Evolutionary conservation across 1,140 invertebrate genomes (phyloP), one percentile per base, ranked within the genome.

Genomic region (Hesperophylax magnus): DNA sequence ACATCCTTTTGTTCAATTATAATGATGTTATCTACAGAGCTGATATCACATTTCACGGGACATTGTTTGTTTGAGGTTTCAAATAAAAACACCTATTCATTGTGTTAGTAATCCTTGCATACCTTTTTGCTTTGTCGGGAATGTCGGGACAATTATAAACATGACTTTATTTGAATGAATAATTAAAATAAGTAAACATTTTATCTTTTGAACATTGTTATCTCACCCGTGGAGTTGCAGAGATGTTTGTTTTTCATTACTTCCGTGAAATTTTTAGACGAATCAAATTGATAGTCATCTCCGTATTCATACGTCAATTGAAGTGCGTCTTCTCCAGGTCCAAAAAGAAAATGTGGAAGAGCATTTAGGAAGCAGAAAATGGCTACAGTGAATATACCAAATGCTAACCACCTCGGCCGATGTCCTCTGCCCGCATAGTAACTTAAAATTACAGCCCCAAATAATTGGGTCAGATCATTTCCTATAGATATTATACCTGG

Each of bases 311-410:
- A 86, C 0, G 94, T 94, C 53, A 95, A 86, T 27, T 91, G 85
- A 15, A 95, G 85, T 0, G 94, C 93, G 84, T 95, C 93, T 20
- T 93, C 89, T 1, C 94, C 94, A 18, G 93, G 91, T 0, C 94
- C 94, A 82, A 94, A 96, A 4, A 96, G 86, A 74, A 95, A 91
- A 83, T 96, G 94, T 3, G 95, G 95, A 0, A 94, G 83, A 61
- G 93, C 93, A 72, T 93, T 93, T 74, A 96, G 84, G 77, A 95
- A 89, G 85, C 94, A 95, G 84, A 93, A 94, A 0, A 93, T 61
- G 0, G 93, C 93, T 8, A 95, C 94, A 27, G 93, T 92, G 54
- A 94, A 91, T 69, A 95, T 91, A 20, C 95, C 94, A 84, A 93
- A 85, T 0, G 94, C 93, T 79, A 95, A 93, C 93, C 94, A 94